Conservation (phyloP, 1,140 invertebrate genomes). For the Formica exsecta region DNA sequence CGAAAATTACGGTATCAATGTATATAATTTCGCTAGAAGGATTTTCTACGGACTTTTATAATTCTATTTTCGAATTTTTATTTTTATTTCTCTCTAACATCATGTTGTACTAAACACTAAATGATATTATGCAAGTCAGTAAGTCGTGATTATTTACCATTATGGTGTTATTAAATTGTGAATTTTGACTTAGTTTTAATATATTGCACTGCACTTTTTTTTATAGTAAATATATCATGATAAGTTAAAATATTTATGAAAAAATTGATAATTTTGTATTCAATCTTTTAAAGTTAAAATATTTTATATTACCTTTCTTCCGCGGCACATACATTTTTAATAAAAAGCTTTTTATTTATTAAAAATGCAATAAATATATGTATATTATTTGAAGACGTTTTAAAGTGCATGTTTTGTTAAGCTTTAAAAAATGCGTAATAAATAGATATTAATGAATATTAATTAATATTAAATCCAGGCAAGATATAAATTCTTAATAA, state of each 20-base stretch:
- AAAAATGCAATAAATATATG: too few species aligned
- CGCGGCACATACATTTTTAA: too few species aligned
- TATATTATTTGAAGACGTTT: background rate
- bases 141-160: slow-evolving; percentile 8
- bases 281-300: too few species aligned
- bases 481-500: background rate
- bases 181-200: slow-evolving; percentile 4
- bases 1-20: background rate
- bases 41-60: background rate
- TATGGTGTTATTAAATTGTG: background rate
- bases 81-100: background rate
- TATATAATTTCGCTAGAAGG: background rate
- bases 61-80: background rate
- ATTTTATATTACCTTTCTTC: too few species aligned
- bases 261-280: background rate
- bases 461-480: background rate
- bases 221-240: slow-evolving; percentile 4
- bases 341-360: too few species aligned
- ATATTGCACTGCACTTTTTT: background rate
- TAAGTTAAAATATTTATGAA: background rate
- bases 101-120: background rate
- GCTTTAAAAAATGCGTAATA: background rate
- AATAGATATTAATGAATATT: background rate
- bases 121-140: slow-evolving; percentile 7
- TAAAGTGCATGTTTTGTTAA: background rate